A percentile compares a stretch with the other conserved stretches of the same genome.
Evolutionary conservation across 1,140 invertebrate genomes (phyloP).

Genomic region (Ectropis grisescens): DNA sequence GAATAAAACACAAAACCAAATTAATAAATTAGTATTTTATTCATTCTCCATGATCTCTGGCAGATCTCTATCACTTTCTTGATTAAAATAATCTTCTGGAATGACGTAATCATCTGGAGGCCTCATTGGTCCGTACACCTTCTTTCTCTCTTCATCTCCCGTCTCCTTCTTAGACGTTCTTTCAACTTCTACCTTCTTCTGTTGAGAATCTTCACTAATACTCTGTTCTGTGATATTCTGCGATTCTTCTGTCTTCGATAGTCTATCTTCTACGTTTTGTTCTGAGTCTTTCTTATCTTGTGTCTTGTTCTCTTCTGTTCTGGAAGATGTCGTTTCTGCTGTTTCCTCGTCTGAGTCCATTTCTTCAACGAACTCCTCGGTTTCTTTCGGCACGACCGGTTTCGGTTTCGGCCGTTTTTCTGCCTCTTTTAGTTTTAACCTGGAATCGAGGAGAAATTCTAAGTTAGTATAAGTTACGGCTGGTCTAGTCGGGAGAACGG

Average conservation of each 20-base stretch:
- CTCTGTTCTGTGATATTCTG: conserved; percentile 6
- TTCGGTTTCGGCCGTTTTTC: conserved; percentile 31
- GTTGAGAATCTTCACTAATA: conserved; percentile 9
- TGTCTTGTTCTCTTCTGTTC: conserved; percentile 16
- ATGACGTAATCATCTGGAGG: conserved; percentile 60
- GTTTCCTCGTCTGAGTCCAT: conserved; percentile 65
- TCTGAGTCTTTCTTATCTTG: conserved; percentile 2
- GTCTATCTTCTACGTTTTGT: neutral
- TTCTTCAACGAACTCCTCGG: conserved; percentile 58
- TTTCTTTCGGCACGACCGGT: conserved; percentile 26
- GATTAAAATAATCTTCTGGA: conserved; percentile 57
- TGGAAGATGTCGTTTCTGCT: no score
- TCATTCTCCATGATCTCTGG: conserved; percentile 55
- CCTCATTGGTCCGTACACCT: conserved; percentile 57
- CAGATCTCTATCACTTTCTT: conserved; percentile 53
- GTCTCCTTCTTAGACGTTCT: conserved; percentile 5
- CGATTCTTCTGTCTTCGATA: conserved; percentile 1
- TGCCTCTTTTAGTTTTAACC: conserved; percentile 42
- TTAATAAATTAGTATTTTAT: conserved; percentile 3
- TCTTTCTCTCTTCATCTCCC: conserved; percentile 5
- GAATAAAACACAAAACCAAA: neutral
- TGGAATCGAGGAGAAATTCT: no score
- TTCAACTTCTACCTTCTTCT: conserved; percentile 8
- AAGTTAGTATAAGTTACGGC: no score
- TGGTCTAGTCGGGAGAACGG: no score